Base-by-base conservation (phyloP, 2,888 invertebrate species). In the Hypomecis atomaria region DNA sequence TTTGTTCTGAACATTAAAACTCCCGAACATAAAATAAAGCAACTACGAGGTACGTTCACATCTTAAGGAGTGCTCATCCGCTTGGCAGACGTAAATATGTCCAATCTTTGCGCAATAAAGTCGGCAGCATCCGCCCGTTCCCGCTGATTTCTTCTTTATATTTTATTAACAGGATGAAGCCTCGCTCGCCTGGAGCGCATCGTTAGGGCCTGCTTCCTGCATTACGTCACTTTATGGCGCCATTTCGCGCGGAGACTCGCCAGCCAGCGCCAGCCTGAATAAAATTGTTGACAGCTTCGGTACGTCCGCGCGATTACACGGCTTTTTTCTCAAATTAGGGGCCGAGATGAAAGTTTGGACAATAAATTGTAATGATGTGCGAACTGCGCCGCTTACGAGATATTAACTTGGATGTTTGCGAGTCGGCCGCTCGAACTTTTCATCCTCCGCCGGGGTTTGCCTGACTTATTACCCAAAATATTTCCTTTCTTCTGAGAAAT, bases 61-160 rank as follows among this genome's bases (percentile, higher is more conserved):
- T 59, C 66, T 65, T 63, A 62, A 65, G 63, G 23, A 58, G 62
- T 65, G 63, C 65, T 71, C 71, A 71, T 65, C 65, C 65, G 70
- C 71, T 71, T 62, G 56, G 65, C 69, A 71, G 68, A 71, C 72
- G 74, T 79, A 78, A 79, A 78, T 77, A 76, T 78, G 82, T 83
- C 79, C 81, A 79, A 84, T 82, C 81, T 82, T 72, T 74, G 72
- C 71, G 81, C 83, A 75, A 82, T 86, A 86, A 87, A 87, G 70
- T 82, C 78, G 73, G 68, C 61, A 64, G 69, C 67, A 56, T 66
- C 69, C 73, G 67, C 72, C 69, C 71, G 69, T 67, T 72, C 78
- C 82, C 86, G 82, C 86, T 88, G 90, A 90, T 90, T 90, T 88
- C 87, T 85, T 84, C 84, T 85, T 87, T 84, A 89, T 91, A 89